Conservation (phyloP, 2,113 vertebrate genomes). For the Fregetta grallaria region DNA sequence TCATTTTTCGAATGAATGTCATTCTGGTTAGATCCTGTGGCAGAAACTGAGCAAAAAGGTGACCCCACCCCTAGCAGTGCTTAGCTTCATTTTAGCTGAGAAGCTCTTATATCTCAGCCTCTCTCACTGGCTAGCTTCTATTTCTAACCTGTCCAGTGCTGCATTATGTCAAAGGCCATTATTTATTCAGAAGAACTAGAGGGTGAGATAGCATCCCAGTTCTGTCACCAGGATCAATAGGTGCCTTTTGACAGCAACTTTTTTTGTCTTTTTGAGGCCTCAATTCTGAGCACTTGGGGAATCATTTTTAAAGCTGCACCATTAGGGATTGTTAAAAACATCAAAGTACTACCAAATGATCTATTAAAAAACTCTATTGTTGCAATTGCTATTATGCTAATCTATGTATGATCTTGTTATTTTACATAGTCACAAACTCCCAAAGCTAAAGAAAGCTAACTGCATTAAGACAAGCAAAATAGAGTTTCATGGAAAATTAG, state of each 20-base stretch:
- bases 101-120: not conserved
- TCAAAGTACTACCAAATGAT: slow-evolving; percentile 42
- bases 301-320: not conserved
- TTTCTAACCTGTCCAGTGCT: slow-evolving; percentile 28
- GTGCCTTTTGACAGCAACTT: not conserved
- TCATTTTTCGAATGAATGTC: not conserved
- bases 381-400: slow-evolving; percentile 37
- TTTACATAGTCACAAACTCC: not conserved
- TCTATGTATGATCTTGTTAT: slow-evolving; percentile 32
- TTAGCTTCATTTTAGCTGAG: not conserved
- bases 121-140: not conserved
- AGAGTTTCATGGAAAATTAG: not conserved
- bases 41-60: not conserved
- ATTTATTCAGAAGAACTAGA: slow-evolving; percentile 39
- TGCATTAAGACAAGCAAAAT: not conserved
- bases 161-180: slow-evolving; percentile 40
- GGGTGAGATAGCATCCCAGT: not conserved
- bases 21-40: not conserved
- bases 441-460: not conserved
- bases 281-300: slow-evolving; percentile 13
- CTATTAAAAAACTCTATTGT: slow-evolving; percentile 34
- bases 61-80: not conserved
- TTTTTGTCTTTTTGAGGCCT: not conserved
- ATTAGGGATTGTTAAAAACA: slow-evolving; percentile 38
- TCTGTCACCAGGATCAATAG: slow-evolving; percentile 3